Base-by-base conservation (phyloP, 2,888 invertebrate genomes). In the Crioceris asparagi region DNA sequence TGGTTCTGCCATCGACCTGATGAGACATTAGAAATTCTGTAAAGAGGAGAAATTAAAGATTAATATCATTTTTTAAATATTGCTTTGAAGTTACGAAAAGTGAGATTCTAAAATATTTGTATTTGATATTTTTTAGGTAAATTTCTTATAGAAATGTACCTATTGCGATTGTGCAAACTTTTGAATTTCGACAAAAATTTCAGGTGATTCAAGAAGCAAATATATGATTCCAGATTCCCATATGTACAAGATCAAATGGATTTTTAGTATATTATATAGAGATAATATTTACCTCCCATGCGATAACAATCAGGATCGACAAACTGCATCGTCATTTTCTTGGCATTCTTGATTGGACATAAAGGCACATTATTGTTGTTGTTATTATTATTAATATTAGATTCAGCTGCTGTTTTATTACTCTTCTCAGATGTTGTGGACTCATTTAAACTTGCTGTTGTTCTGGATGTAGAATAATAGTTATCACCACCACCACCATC, bases 21-120 rank as follows among this genome's bases (percentile, higher is more conserved):
- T 87, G 82, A 52, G 75, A 76, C 2, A 75, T 68, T 40, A 91
- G 68, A 63, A 79, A 83, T 61, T 87, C 87, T 76, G 72, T 54
- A 72, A 64, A 8, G 26, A 40, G 16, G 27, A 40, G n/a, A n/a
- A n/a, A n/a, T n/a, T n/a, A n/a, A n/a, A n/a, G n/a, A n/a, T n/a
- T n/a, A n/a, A n/a, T n/a, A n/a, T n/a, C n/a, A n/a, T n/a, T n/a
- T n/a, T n/a, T n/a, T n/a, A n/a, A n/a, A n/a, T n/a, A n/a, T n/a
- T n/a, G n/a, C n/a, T n/a, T n/a, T n/a, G n/a, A n/a, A n/a, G n/a
- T n/a, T n/a, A n/a, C n/a, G n/a, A n/a, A n/a, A n/a, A n/a, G n/a
- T n/a, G n/a, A n/a, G n/a, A n/a, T n/a, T n/a, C n/a, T n/a, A n/a
- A n/a, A n/a, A n/a, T n/a, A n/a, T n/a, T n/a, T n/a, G n/a, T n/a